phyloP scores from a whole-genome alignment of 2,888 invertebrate species.

The Chloroclysta siterata region DNA sequence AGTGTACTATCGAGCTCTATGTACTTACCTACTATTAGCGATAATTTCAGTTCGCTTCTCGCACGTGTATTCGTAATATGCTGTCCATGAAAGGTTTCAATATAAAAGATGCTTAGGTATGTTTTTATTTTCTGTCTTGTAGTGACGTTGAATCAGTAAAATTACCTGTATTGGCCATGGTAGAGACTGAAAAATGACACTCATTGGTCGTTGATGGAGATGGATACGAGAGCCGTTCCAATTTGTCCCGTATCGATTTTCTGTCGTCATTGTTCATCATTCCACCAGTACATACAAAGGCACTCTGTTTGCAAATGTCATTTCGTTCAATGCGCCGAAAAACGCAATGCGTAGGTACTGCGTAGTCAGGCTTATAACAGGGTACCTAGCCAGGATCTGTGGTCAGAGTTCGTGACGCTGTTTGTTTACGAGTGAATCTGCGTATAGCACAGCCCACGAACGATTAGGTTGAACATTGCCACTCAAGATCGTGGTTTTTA shows the following conservation, averaged over 20 bases:
- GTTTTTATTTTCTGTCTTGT: no score
- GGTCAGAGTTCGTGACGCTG: background rate
- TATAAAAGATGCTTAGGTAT: background rate
- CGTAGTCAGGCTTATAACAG: constrained; percentile 2
- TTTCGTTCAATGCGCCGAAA: constrained; percentile 35
- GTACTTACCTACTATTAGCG: no score
- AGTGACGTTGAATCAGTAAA: background rate
- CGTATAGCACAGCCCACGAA: background rate
- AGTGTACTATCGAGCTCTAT: background rate
- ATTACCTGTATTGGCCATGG: background rate
- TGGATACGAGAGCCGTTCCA: constrained; percentile 50
- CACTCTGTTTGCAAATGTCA: constrained; percentile 29
- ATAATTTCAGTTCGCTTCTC: background rate
- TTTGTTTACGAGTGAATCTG: no score
- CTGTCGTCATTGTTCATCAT: constrained; percentile 41
- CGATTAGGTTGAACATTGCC: background rate
- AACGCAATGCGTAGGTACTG: constrained; percentile 35
- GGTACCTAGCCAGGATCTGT: background rate
- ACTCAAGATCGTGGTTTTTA: background rate
- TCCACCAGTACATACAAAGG: constrained; percentile 30
- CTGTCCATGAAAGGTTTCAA: background rate
- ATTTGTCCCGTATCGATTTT: constrained; percentile 59
- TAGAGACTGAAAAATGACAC: constrained; percentile 20
- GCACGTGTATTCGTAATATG: background rate
- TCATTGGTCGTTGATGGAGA: constrained; percentile 20